Conservation (phyloP, 2,888 invertebrate species). For the Hypsopygia costalis region DNA sequence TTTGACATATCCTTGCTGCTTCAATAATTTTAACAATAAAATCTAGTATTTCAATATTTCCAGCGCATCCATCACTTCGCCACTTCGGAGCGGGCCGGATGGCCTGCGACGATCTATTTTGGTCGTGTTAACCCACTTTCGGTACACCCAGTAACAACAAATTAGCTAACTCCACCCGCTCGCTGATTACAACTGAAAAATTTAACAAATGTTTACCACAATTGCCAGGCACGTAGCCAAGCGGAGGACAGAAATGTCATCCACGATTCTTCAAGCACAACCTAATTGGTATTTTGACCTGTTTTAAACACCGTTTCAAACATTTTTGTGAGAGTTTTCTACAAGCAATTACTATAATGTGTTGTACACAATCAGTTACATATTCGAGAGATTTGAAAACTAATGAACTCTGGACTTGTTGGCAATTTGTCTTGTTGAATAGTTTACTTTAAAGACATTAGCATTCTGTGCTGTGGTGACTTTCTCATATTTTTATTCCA, state of each 20-base stretch:
- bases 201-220: conserved; percentile 19
- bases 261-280: no score
- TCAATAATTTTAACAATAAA: not conserved
- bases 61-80: conserved; percentile 27
- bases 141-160: conserved; percentile 48
- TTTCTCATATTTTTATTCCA: conserved; percentile 7
- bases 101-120: conserved; percentile 63
- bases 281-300: not conserved
- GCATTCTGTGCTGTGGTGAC: conserved; percentile 7
- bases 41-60: conserved; percentile 2
- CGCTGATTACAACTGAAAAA: conserved; percentile 34
- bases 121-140: conserved; percentile 63
- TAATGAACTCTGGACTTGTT: no score
- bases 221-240: conserved; percentile 20
- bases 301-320: no score
- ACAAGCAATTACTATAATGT: no score
- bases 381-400: no score
- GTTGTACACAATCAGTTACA: no score
- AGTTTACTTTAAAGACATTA: not conserved
- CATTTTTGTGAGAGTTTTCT: no score
- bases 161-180: conserved; percentile 49
- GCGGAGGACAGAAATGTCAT: conserved; percentile 7
- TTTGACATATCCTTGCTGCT: no score
- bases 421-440: no score
- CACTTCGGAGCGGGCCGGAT: conserved; percentile 32